Conservation (phyloP, 53 echinoderm and acorn worm genomes). For the Mesocentrotus franciscanus region DNA sequence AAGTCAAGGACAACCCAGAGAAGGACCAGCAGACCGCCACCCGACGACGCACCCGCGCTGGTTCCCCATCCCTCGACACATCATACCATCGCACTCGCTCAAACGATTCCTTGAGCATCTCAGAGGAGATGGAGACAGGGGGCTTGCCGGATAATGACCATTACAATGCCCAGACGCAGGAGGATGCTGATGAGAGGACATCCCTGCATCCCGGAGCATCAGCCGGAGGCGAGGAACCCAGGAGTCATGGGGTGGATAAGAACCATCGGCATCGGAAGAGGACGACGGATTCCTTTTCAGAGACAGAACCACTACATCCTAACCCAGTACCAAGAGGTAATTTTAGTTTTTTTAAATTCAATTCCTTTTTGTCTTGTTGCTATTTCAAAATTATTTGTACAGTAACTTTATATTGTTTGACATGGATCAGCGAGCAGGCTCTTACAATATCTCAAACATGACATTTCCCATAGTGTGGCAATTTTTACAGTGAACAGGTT, state of each 20-base stretch:
- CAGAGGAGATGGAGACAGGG: conserved; percentile 65
- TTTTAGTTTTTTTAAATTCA: not conserved
- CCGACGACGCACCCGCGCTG: conserved; percentile 29
- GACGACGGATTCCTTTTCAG: conserved; percentile 54
- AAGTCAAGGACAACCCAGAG: conserved; percentile 21
- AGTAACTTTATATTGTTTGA: too few species aligned
- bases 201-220: conserved; percentile 23
- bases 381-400: too few species aligned
- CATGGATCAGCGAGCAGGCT: too few species aligned
- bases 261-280: conserved; percentile 62
- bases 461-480: too few species aligned
- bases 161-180: not conserved
- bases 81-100: conserved; percentile 74
- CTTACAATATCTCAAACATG: too few species aligned
- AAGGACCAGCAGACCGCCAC: not conserved
- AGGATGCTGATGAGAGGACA: conserved; percentile 35
- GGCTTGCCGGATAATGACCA: conserved; percentile 65
- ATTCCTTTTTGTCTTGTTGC: too few species aligned
- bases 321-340: conserved; percentile 51
- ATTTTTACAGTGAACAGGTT: too few species aligned
- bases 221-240: not conserved
- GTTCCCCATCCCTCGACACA: conserved; percentile 51
- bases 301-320: conserved; percentile 55
- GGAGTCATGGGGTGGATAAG: conserved; percentile 47
- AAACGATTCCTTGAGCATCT: conserved; percentile 76